Base-by-base conservation (phyloP, 2,797 vertebrate genomes). In the Melanotaenia parkinsoni region DNA sequence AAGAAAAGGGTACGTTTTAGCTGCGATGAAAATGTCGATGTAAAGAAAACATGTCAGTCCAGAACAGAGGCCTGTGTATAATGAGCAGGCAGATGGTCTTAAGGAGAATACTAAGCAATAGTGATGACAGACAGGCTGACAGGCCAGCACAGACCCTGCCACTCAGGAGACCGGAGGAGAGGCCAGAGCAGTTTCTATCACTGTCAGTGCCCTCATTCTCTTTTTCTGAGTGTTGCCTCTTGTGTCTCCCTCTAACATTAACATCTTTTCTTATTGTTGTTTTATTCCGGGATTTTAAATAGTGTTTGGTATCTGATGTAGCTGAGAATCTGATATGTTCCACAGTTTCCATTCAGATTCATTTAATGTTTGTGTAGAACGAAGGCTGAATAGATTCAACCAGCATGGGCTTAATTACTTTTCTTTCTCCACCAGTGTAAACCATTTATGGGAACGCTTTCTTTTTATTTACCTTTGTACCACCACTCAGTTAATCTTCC, bases 41-140 rank as follows among this genome's bases (percentile, higher is more conserved):
- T 90, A 90, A 91, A 90, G 90, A 92, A 94, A 94, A 93, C 91
- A 92, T 88, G 90, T 91, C 91, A 93, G 88, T 90, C 91, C 81
- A 89, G 87, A 91, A 89, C 91, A 92, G 83, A 86, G 77, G 89
- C 54, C 59, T 80, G 86, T 86, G 88, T 91, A 92, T 92, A 93
- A 93, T 90, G 87, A 93, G 88, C 85, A 88, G 83, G 79, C 82
- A 78, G 88, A 91, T 86, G 88, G 87, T 91, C 86, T 88, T 92
- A 91, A 92, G 93, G 90, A 92, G 91, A 94, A 94, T 94, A 92
- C 93, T 92, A 94, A 95, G 89, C 88, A 91, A 90, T 76, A 83
- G 79, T 84, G 90, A 86, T 95, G 92, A 95, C 89, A 89, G 92
- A 91, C 92, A 90, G 90, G 88, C 86, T 93, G 93, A 94, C 93